A percentile compares a stretch with the other conserved stretches of the same genome.
Conservation (phyloP, 2,113 vertebrate species). For the Phalacrocorax brasilianus region DNA sequence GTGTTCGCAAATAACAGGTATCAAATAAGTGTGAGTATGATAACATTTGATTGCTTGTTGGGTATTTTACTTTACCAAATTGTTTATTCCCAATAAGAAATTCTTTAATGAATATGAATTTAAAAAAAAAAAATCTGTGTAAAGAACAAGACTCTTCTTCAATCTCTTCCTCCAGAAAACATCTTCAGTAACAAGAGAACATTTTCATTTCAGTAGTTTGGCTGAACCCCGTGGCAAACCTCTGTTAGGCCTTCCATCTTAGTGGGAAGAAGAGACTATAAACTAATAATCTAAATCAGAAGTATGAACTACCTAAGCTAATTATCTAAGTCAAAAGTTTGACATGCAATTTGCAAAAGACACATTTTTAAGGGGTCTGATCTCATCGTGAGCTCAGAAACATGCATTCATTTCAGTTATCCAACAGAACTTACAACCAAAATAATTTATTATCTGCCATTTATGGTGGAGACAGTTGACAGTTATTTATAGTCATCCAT, state of each 20-base stretch:
- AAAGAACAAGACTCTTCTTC: neutral
- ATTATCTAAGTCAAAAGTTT: neutral
- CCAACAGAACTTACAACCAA: neutral
- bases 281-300: neutral
- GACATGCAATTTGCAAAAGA: neutral
- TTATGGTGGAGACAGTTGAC: neutral
- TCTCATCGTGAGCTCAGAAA: neutral
- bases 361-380: neutral
- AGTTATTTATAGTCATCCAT: neutral
- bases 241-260: neutral
- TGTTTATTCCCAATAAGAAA: neutral
- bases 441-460: neutral
- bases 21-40: neutral
- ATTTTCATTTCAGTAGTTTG: neutral
- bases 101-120: neutral
- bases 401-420: neutral
- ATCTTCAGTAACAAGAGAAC: neutral
- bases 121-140: neutral
- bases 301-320: neutral
- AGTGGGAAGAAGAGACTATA: neutral
- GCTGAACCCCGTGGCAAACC: neutral
- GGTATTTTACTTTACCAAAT: neutral
- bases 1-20: neutral
- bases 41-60: neutral
- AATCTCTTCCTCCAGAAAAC: neutral